Conservation (phyloP, 2,113 vertebrate genomes). For the Dascyllus trimaculatus region DNA sequence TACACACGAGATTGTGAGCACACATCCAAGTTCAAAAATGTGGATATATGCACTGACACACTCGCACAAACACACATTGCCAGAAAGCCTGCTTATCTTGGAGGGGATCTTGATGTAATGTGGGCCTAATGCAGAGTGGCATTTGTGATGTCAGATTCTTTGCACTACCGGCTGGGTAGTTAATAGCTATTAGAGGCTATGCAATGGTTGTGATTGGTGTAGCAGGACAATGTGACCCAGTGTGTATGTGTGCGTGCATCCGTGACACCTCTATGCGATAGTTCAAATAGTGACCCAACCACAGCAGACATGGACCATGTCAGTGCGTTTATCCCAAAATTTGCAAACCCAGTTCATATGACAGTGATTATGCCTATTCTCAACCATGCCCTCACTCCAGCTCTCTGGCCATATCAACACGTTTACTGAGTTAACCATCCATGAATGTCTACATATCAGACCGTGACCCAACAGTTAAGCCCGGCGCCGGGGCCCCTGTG, state of each 20-base stretch:
- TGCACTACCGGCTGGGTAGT: slow-evolving; percentile 79
- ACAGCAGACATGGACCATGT: slow-evolving; percentile 36
- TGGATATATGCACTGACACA: not conserved
- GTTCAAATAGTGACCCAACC: slow-evolving; percentile 30
- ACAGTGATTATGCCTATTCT: slow-evolving; percentile 41
- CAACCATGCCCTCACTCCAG: slow-evolving; percentile 41
- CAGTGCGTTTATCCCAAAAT: slow-evolving; percentile 42
- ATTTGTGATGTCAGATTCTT: slow-evolving; percentile 82
- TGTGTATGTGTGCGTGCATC: slow-evolving; percentile 32
- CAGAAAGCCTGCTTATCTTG: slow-evolving; percentile 62
- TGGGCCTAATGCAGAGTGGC: slow-evolving; percentile 77
- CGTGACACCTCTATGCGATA: slow-evolving; percentile 35
- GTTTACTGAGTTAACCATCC: slow-evolving; percentile 72
- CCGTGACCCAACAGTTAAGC: slow-evolving; percentile 81
- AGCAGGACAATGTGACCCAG: slow-evolving; percentile 62
- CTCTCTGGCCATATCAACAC: slow-evolving; percentile 66
- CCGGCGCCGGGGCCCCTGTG: slow-evolving; percentile 69
- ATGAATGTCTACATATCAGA: slow-evolving; percentile 78
- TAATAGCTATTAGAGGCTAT: slow-evolving; percentile 77
- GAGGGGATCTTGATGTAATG: slow-evolving; percentile 63
- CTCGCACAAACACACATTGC: slow-evolving; percentile 28
- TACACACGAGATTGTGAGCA: not conserved
- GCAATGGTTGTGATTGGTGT: slow-evolving; percentile 63
- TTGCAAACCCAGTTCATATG: slow-evolving; percentile 44
- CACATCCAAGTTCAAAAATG: slow-evolving; percentile 8